These are phyloP conservation scores for Plagodis pulveraria DNA, from an alignment of 2,888 invertebrate genomes.

Conservation along the genomic window DNA sequence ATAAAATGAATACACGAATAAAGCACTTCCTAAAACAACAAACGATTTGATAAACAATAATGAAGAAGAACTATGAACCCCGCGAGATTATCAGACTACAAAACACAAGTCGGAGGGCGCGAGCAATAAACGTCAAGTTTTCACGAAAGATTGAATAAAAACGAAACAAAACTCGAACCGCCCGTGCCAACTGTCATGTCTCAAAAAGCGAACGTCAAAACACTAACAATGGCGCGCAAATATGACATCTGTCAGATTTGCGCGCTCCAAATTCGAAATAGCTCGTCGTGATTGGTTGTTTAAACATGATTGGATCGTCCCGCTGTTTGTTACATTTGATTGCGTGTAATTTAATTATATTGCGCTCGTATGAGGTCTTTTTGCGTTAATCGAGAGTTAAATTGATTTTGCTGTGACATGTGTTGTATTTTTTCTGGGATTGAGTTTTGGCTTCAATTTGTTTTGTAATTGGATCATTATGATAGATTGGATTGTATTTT, in stretches of 20 bases:
- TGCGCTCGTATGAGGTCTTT: conserved; percentile 57
- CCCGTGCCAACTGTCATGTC: conserved; percentile 72
- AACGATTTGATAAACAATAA: conserved; percentile 11
- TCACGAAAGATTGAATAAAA: conserved; percentile 60
- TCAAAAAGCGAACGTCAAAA: conserved; percentile 70
- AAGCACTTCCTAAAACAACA: background rate
- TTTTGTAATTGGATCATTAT: conserved; percentile 16
- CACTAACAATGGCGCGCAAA: conserved; percentile 59
- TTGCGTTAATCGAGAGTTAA: conserved; percentile 67
- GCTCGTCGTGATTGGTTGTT: conserved; percentile 51
- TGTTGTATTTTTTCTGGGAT: conserved; percentile 45
- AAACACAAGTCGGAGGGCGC: conserved; percentile 4
- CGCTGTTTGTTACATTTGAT: conserved; percentile 62
- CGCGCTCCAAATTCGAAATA: conserved; percentile 37
- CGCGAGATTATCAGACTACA: conserved; percentile 20
- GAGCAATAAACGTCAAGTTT: conserved; percentile 38
- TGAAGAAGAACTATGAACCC: conserved; percentile 16
- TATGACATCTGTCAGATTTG: conserved; percentile 80
- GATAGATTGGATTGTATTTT: conserved; percentile 33
- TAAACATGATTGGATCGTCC: conserved; percentile 58
- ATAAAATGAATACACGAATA: background rate
- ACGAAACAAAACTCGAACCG: conserved; percentile 56
- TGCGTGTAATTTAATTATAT: conserved; percentile 68
- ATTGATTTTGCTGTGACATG: conserved; percentile 61
- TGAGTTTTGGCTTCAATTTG: conserved; percentile 37